Conservation (phyloP, 2,113 vertebrate genomes). For the Sylvietta virens region DNA sequence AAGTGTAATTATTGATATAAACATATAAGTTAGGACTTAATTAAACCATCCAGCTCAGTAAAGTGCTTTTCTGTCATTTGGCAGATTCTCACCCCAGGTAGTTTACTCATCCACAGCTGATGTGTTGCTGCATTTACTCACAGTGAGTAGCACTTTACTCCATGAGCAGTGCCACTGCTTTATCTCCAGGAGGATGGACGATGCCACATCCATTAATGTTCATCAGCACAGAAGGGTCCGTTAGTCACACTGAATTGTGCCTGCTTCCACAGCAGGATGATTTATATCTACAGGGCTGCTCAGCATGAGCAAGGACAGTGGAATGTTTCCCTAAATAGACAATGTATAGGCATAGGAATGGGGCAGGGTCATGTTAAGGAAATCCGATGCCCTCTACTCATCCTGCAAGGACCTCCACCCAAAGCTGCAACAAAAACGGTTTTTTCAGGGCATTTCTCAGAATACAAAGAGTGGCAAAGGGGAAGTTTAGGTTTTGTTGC, state of each 20-base stretch:
- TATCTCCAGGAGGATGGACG: background rate
- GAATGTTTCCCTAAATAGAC: constrained; percentile 66
- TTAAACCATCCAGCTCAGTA: background rate
- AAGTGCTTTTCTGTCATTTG: background rate
- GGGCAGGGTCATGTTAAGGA: constrained; percentile 26
- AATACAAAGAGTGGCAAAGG: background rate
- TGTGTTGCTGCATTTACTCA: background rate
- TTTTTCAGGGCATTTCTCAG: background rate
- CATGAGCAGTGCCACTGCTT: background rate
- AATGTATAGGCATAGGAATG: constrained; percentile 49
- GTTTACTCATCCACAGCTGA: background rate
- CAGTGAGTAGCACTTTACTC: background rate
- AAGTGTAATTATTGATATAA: background rate
- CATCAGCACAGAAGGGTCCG: constrained; percentile 29
- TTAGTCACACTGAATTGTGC: constrained; percentile 50
- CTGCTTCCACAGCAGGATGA: constrained; percentile 41
- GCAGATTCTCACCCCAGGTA: background rate
- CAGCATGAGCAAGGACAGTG: constrained; percentile 54
- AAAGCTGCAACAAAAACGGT: background rate
- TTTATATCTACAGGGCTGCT: constrained; percentile 40
- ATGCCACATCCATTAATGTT: constrained; percentile 45
- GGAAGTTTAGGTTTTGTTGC: background rate
- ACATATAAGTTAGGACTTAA: background rate
- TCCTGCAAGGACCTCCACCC: background rate
- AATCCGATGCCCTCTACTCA: constrained; percentile 1